Base-by-base conservation (phyloP, 2,888 invertebrate species). In the Emesis furor region DNA sequence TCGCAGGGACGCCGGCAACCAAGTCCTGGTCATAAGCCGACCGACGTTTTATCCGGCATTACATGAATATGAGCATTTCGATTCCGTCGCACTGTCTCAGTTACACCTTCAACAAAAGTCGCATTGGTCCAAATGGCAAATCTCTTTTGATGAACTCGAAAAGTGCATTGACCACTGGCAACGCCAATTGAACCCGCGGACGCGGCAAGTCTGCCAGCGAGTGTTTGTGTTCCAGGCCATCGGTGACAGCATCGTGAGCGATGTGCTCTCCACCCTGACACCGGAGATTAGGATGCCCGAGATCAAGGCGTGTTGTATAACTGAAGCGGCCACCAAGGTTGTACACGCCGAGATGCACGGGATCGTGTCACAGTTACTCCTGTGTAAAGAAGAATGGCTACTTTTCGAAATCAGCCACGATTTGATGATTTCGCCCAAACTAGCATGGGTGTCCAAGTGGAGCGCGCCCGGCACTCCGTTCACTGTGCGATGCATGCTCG, bases 201-300 rank as follows among this genome's bases (percentile, higher is more conserved):
- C 72, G 98, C 98, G 90, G 99, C 59, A 59, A 59, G 8, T 59
- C 59, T 59, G 24, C 59, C 59, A 59, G 17, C 59, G 55, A 42
- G 55, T 73, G 35, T 73, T 55, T 73, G 32, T 30, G 14, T 73
- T 73, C 35, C 46, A 46, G 32, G 73, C 59, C 55, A 46, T 73
- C 59, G 17, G 55, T 55, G 51, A 55, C 14, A 32, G 73, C 14
- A 55, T 73, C 55, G 30, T 55, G 73, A 12, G 55, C 12, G 55
- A 55, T 30, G 10, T 55, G 32, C 24, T 14, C 55, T 73, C 30
- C 30, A 55, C 51, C 55, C 59, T 73, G 73, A 55, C 10, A n/a
- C 35, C 5, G 73, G 55, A 73, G 46, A 35, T 32, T 35, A 35
- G 32, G 59, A 17, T 73, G 73, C 59, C 55, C 35, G 73, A 73